Evolutionary conservation across 1,140 invertebrate genomes (phyloP).

Genomic region (Chrysopa pallens): DNA sequence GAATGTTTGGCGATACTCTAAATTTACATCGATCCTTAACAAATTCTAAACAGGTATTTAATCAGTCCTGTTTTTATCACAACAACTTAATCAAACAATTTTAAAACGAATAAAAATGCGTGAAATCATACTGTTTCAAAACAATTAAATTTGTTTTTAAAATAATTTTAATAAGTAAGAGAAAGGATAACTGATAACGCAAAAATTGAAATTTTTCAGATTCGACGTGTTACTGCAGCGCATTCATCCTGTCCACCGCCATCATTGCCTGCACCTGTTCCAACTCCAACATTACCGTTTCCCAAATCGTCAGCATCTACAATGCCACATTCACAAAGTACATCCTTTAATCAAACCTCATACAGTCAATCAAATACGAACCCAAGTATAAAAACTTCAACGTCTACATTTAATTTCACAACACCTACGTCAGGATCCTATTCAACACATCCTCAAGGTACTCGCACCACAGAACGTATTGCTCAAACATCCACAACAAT

Average conservation of each 20-base stretch:
- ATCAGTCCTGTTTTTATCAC: no score
- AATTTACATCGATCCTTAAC: slow-evolving; percentile 23
- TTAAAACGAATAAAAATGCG: no score
- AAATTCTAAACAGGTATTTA: slow-evolving; percentile 28
- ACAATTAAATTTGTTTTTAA: no score
- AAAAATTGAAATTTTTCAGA: no score
- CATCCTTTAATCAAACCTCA: slow-evolving; percentile 21
- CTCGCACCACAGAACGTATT: slow-evolving; percentile 26
- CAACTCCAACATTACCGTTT: slow-evolving; percentile 26
- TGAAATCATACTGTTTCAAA: no score
- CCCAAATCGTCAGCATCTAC: slow-evolving; percentile 12
- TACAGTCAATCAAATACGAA: slow-evolving; percentile 14
- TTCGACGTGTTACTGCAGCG: slow-evolving; percentile 26
- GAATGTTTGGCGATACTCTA: slow-evolving; percentile 39
- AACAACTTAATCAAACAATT: no score
- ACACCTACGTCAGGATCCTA: slow-evolving; percentile 27
- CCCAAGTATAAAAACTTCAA: slow-evolving; percentile 25
- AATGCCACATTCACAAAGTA: slow-evolving; percentile 32
- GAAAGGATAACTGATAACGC: no score
- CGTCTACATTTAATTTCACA: slow-evolving; percentile 33
- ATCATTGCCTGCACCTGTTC: slow-evolving; percentile 41
- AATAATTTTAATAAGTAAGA: no score
- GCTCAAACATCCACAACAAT: slow-evolving; percentile 23
- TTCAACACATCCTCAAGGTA: slow-evolving; percentile 30
- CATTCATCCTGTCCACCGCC: slow-evolving; percentile 34